Conservation (phyloP, 2,888 invertebrate species). For the Eustalomyia histrio region DNA sequence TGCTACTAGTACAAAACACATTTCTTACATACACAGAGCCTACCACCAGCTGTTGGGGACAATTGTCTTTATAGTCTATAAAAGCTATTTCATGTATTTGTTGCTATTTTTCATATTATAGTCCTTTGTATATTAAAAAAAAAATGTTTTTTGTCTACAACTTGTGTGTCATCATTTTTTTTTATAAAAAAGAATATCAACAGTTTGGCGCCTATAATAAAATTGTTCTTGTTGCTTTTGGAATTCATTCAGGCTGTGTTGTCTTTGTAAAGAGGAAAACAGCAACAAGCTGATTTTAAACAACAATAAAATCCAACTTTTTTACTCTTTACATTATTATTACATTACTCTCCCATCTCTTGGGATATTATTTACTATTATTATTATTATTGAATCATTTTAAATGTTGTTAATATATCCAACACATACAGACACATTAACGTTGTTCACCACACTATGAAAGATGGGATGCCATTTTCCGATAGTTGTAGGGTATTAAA, state of each 20-base stretch:
- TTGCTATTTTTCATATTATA: background rate
- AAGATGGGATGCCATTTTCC: no score
- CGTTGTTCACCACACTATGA: no score
- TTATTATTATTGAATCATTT: constrained; percentile 6
- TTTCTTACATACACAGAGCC: constrained; percentile 10
- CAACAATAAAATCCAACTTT: background rate
- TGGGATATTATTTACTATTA: background rate
- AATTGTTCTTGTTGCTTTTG: constrained; percentile 22
- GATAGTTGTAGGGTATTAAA: no score
- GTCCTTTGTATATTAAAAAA: constrained; percentile 7
- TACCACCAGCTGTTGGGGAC: constrained; percentile 34
- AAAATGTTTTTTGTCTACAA: background rate
- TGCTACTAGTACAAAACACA: background rate
- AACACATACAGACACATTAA: background rate
- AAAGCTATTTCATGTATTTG: constrained; percentile 1
- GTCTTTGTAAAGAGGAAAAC: constrained; percentile 3
- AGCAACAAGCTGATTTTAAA: constrained; percentile 53
- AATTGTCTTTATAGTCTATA: constrained; percentile 34
- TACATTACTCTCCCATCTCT: constrained; percentile 26
- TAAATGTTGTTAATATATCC: background rate
- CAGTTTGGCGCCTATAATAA: constrained; percentile 52
- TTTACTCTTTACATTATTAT: constrained; percentile 10
- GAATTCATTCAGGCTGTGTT: constrained; percentile 6
- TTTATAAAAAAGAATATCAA: constrained; percentile 42
- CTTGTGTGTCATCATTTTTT: constrained; percentile 32